Evolutionary conservation across 1,140 invertebrate genomes (phyloP).

Genomic region (Pemphigus obesinymphae): DNA sequence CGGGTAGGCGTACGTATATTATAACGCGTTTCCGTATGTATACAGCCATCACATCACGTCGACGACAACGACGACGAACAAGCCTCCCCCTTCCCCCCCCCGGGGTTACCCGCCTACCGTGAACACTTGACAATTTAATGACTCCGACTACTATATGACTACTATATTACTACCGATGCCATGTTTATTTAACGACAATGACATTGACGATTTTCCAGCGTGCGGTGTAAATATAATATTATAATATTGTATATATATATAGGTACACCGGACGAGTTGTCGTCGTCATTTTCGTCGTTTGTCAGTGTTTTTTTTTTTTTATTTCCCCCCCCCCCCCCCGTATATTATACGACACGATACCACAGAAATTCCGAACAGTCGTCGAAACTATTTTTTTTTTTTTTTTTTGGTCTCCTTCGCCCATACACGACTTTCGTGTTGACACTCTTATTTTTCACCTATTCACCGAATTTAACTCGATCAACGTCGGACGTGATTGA

Average conservation of each 20-base stretch:
- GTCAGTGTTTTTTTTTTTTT: not conserved
- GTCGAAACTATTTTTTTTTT: not conserved
- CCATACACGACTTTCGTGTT: not conserved
- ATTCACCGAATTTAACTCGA: too few relatives aligned
- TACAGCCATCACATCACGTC: not conserved
- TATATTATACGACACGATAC: not conserved
- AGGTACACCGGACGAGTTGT: not conserved
- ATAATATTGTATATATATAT: not conserved
- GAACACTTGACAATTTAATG: conserved; percentile 40
- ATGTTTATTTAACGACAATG: conserved; percentile 41
- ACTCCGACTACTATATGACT: conserved; percentile 16
- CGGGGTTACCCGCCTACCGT: conserved; percentile 20
- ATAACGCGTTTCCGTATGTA: not conserved
- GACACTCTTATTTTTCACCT: not conserved
- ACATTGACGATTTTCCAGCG: conserved; percentile 38
- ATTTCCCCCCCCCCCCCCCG: too few relatives aligned
- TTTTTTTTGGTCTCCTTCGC: too few relatives aligned
- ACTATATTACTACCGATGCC: conserved; percentile 6
- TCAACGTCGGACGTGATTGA: too few relatives aligned
- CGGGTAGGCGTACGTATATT: conserved; percentile 13
- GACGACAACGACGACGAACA: not conserved
- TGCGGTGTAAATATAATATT: conserved; percentile 26
- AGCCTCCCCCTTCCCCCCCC: not conserved
- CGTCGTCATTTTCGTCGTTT: not conserved
- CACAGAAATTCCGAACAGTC: not conserved